phyloP scores from a whole-genome alignment of 2,797 vertebrate genomes.

The Melanotaenia nigrans region DNA sequence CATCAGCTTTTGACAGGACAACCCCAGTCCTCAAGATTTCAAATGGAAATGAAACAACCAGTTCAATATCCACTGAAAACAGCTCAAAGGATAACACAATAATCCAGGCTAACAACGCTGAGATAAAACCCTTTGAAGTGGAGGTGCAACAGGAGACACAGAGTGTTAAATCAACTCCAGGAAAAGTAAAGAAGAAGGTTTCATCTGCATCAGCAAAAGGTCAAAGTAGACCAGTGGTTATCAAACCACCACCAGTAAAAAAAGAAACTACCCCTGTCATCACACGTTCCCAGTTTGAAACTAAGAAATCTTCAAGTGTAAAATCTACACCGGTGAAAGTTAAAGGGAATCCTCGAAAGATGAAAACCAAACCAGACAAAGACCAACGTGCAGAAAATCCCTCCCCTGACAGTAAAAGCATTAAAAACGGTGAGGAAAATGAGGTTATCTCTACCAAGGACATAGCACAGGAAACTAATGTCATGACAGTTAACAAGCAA shows the following conservation, averaged over 20 bases:
- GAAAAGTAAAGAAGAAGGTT: slow-evolving; percentile 28
- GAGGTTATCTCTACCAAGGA: slow-evolving; percentile 14
- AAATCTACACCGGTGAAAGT: slow-evolving; percentile 37
- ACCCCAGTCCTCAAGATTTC: slow-evolving; percentile 29
- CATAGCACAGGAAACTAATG: slow-evolving; percentile 7
- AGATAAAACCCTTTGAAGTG: slow-evolving; percentile 29
- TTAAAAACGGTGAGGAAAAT: slow-evolving; percentile 18
- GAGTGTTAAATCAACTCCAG: slow-evolving; percentile 22
- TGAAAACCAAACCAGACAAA: slow-evolving; percentile 32
- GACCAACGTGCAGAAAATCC: slow-evolving; percentile 16
- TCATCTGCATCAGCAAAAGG: slow-evolving; percentile 25
- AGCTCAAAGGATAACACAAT: slow-evolving; percentile 17
- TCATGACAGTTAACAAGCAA: slow-evolving; percentile 11
- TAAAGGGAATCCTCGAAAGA: slow-evolving; percentile 27
- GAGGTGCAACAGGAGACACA: slow-evolving; percentile 23
- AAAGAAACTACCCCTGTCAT: slow-evolving; percentile 11
- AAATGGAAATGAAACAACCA: slow-evolving; percentile 20
- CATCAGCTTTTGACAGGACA: slow-evolving; percentile 16
- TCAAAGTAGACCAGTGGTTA: slow-evolving; percentile 29
- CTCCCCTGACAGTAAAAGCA: slow-evolving; percentile 24
- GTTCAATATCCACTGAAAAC: slow-evolving; percentile 10
- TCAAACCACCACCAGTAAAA: slow-evolving; percentile 11
- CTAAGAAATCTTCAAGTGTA: slow-evolving; percentile 17
- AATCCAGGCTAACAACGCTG: slow-evolving; percentile 13
- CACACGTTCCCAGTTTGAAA: slow-evolving; percentile 6